Evolutionary conservation across 1,140 invertebrate species (phyloP).

Genomic region (Drosophila paulistorum): DNA sequence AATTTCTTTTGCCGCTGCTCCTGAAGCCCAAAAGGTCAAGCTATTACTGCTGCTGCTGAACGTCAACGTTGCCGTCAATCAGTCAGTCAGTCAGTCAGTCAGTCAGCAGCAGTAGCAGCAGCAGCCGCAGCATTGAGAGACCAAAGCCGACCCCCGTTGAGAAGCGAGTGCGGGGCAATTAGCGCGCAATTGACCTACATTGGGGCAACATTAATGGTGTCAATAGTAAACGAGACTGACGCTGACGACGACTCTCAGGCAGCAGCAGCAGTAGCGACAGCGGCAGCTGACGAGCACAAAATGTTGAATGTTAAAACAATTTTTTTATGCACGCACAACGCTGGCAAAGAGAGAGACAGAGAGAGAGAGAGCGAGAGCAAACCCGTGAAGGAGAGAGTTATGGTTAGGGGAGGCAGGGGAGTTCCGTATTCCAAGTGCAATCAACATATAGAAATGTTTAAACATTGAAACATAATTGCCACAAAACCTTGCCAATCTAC

Average conservation of each 20-base stretch:
- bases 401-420: not conserved
- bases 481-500: constrained; percentile 18
- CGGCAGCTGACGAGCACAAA: constrained; percentile 43
- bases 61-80: constrained; percentile 25
- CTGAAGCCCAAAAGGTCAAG: constrained; percentile 67
- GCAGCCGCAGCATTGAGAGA: constrained; percentile 63
- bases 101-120: constrained; percentile 38
- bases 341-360: constrained; percentile 6
- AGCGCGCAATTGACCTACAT: constrained; percentile 81
- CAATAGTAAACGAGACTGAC: constrained; percentile 81
- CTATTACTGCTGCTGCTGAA: constrained; percentile 15
- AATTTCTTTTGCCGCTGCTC: constrained; percentile 31
- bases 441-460: constrained; percentile 35
- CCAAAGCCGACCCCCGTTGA: constrained; percentile 32
- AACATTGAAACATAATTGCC: constrained; percentile 31
- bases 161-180: constrained; percentile 78
- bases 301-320: constrained; percentile 44
- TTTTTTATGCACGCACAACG: constrained; percentile 49
- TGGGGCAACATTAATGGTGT: constrained; percentile 81
- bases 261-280: constrained; percentile 16
- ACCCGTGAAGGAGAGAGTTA: not conserved
- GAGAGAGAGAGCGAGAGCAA: not conserved
- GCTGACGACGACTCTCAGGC: constrained; percentile 44
- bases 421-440: constrained; percentile 41
- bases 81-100: constrained; percentile 47